A percentile compares a stretch with the other conserved stretches of the same genome.
phyloP scores from a whole-genome alignment of 2,888 invertebrate genomes.

The Caenorhabditis macrosperma region DNA sequence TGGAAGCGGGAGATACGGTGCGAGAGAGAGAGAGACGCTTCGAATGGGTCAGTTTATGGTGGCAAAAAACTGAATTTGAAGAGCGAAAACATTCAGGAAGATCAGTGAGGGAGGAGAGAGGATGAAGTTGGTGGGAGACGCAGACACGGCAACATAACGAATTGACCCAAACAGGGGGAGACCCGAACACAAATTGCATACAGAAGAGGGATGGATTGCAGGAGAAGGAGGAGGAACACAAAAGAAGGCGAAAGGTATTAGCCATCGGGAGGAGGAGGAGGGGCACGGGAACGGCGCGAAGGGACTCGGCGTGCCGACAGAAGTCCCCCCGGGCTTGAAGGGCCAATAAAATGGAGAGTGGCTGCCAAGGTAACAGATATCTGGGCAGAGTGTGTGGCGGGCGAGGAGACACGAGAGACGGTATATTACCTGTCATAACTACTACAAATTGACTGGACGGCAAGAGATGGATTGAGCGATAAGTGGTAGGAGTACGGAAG shows the following conservation, averaged over 20 bases:
- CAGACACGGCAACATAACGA: constrained; percentile 41
- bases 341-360: constrained; percentile 33
- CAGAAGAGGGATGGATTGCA: constrained; percentile 19
- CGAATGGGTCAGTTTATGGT: neutral
- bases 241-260: constrained; percentile 44
- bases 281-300: constrained; percentile 6
- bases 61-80: neutral
- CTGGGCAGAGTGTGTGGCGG: constrained; percentile 4
- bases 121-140: constrained; percentile 15
- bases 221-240: constrained; percentile 15
- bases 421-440: constrained; percentile 49
- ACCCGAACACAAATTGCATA: constrained; percentile 49
- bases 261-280: neutral
- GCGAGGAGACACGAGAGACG: constrained; percentile 9
- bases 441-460: constrained; percentile 48
- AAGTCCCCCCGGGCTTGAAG: constrained; percentile 4
- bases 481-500: neutral
- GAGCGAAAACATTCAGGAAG: neutral
- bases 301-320: neutral
- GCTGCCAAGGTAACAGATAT: constrained; percentile 46
- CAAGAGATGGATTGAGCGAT: constrained; percentile 9
- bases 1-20: neutral
- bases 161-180: constrained; percentile 30
- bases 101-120: neutral
- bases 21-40: neutral